Evolutionary conservation across 1,140 invertebrate genomes (phyloP), one percentile per base, ranked within the genome.

Genomic region (Drosophila funebris): DNA sequence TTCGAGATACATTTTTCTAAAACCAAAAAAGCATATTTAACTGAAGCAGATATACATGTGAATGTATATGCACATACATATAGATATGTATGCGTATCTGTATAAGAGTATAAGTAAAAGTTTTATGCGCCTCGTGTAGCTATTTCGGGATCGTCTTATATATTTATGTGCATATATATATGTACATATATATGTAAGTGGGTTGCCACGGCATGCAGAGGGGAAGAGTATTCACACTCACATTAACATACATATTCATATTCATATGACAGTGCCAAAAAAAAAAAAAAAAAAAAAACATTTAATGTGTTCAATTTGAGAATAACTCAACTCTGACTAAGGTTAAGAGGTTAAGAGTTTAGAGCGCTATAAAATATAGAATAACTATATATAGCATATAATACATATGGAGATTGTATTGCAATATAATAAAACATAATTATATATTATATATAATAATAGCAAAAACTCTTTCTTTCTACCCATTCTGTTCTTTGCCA

Each of bases 191-290:
- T 39, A 24, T 39, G 44, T 36, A 48, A 64, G 61, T 57, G 43
- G 68, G 52, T 27, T 57, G 52, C 9, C 13, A 31, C 18, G 13
- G 13, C 14, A 7, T 37, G 63, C 11, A 18, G 48, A 14, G 29
- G 9, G 63, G 13, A 22, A 56, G 31, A 24, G 52, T 33, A 63
- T 62, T 54, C 50, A 31, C 61, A 61, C 31, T 29, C 46, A 24
- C 31, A 41, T 18, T 39, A 4, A 50, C 7, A 50, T 22, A 29
- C 24, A 50, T 6, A 48, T 16, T 31, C 46, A 9, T 16, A 50
- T 50, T 50, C 46, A 50, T 44, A 63, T 62, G 56, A 60, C 46
- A 73, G 56, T 73, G 71, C 63, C 71, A 73, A 73, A 73, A 63
- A 29, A 73, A 63, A 31, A 48, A 7, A 22, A 48, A 73, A 73